These are phyloP conservation scores for Chalcosyrphus nemorum DNA, from an alignment of 2,888 invertebrate genomes.

Conservation along the genomic window DNA sequence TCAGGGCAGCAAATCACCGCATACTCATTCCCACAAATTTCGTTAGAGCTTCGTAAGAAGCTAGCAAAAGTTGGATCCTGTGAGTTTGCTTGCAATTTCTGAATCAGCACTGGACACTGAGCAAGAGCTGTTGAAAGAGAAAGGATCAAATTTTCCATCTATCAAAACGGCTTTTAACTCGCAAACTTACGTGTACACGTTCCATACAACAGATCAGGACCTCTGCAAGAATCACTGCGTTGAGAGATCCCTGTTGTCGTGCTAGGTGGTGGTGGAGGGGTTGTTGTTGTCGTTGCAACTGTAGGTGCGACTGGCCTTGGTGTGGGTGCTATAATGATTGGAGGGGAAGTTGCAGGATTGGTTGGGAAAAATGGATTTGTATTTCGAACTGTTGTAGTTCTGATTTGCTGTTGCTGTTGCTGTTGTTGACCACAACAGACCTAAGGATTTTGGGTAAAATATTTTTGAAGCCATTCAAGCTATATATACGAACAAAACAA, in stretches of 20 bases:
- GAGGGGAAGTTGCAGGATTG: constrained; percentile 23
- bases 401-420: constrained; percentile 39
- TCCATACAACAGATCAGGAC: constrained; percentile 75
- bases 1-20: constrained; percentile 78
- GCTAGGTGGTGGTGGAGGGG: constrained; percentile 43
- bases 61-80: constrained; percentile 75
- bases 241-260: constrained; percentile 65
- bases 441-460: constrained; percentile 69
- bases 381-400: constrained; percentile 38
- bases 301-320: background rate
- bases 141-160: background rate
- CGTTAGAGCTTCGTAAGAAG: constrained; percentile 77
- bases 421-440: constrained; percentile 76
- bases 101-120: constrained; percentile 75
- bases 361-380: constrained; percentile 54
- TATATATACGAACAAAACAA: no score
- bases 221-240: constrained; percentile 74
- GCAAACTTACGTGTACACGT: constrained; percentile 77
- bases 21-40: constrained; percentile 75
- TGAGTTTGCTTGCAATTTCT: constrained; percentile 74
- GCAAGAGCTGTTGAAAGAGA: constrained; percentile 74
- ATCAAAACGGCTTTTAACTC: background rate
- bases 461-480: constrained; percentile 42
- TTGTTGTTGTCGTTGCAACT: constrained; percentile 28
- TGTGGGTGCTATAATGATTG: constrained; percentile 33